These are phyloP conservation scores for Naso thynnoides DNA, from an alignment of 2,797 vertebrate genomes.

Conservation along the genomic window DNA sequence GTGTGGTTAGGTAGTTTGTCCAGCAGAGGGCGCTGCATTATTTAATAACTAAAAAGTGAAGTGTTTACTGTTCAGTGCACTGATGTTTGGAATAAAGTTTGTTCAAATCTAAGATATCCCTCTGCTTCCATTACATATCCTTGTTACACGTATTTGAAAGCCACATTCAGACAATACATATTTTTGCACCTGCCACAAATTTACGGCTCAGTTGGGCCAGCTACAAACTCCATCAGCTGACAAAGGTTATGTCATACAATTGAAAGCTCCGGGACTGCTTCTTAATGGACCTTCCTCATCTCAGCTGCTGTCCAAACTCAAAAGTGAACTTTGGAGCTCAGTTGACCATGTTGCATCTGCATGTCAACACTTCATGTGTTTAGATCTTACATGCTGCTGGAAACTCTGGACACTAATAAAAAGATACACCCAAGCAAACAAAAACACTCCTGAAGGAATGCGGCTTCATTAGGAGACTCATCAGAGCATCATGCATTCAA, in stretches of 20 bases:
- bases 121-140: no score
- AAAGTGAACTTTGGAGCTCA: neutral
- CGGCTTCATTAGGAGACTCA: slow-evolving; percentile 1
- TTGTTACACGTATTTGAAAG: no score
- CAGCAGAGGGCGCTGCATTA: no score
- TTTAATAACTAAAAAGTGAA: no score
- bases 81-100: no score
- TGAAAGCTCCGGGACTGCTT: neutral
- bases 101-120: no score
- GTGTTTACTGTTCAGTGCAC: no score
- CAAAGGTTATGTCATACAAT: neutral
- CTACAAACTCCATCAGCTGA: no score
- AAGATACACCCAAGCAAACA: neutral
- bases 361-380: slow-evolving; percentile 20
- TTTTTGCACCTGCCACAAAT: no score
- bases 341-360: slow-evolving; percentile 1
- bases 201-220: no score
- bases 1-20: no score
- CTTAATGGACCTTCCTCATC: neutral
- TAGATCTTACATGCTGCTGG: slow-evolving; percentile 11
- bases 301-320: neutral
- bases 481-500: neutral
- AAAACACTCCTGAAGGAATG: slow-evolving; percentile 28
- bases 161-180: no score
- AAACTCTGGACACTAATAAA: neutral